These are phyloP conservation scores for Netelia melanura DNA, from an alignment of 2,888 invertebrate genomes.

Conservation along the genomic window DNA sequence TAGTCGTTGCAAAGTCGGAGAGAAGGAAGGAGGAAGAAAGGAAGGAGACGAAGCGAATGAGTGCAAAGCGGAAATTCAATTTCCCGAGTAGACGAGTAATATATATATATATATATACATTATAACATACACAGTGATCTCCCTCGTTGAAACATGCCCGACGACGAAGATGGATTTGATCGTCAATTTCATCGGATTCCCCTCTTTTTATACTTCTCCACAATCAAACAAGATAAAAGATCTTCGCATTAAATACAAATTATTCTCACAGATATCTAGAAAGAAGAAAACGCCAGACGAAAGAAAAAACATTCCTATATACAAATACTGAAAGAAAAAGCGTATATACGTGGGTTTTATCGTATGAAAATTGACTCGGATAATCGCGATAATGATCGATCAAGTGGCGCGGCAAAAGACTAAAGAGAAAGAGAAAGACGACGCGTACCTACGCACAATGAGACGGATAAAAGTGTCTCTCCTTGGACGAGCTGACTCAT, in stretches of 20 bases:
- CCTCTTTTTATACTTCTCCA: neutral
- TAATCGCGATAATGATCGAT: conserved; percentile 53
- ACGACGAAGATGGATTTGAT: conserved; percentile 56
- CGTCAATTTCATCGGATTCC: conserved; percentile 33
- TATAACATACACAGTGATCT: neutral
- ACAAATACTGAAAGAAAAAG: no score
- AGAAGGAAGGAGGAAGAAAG: conserved; percentile 56
- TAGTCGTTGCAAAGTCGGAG: conserved; percentile 15
- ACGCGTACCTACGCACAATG: conserved; percentile 32
- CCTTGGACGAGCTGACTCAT: conserved; percentile 48
- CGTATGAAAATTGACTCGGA: conserved; percentile 13
- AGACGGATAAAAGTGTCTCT: conserved; percentile 19
- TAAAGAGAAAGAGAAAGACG: conserved; percentile 37
- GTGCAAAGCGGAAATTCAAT: conserved; percentile 72
- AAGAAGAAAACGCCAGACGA: neutral
- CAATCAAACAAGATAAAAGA: neutral
- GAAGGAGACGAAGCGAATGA: conserved; percentile 60
- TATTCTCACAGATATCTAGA: neutral
- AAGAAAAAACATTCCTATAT: conserved; percentile 4
- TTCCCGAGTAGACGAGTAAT: conserved; percentile 68
- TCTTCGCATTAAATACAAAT: neutral
- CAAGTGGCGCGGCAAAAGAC: conserved; percentile 43
- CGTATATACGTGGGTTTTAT: neutral
- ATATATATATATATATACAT: neutral
- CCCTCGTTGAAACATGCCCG: neutral